Conservation (phyloP, 2,797 vertebrate genomes). For the Hylomyscus alleni region DNA sequence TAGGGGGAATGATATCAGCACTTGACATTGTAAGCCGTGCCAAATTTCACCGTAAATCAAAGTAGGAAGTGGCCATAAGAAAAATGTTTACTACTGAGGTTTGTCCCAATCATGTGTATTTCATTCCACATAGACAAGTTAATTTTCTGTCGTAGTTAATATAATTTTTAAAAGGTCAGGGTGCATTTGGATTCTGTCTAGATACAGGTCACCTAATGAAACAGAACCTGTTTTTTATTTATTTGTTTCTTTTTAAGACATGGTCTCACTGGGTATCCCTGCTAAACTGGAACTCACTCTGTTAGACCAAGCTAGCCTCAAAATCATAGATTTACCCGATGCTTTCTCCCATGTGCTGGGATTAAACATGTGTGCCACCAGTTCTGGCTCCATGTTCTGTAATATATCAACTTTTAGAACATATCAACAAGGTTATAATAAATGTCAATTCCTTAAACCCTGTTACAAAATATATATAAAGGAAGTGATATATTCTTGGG, state of each 20-base stretch:
- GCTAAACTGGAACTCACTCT: background rate
- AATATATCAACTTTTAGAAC: constrained; percentile 7
- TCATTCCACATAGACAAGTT: constrained; percentile 41
- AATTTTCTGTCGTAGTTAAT: constrained; percentile 1
- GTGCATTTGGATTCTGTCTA: constrained; percentile 8
- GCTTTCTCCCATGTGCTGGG: background rate
- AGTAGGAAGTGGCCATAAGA: constrained; percentile 3
- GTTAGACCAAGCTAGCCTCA: background rate
- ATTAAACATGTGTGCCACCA: background rate
- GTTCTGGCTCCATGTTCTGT: background rate
- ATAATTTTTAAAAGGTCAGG: constrained; percentile 17
- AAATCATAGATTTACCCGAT: background rate
- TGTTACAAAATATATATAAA: constrained; percentile 3
- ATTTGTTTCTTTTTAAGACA: background rate
- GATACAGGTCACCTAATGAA: constrained; percentile 61
- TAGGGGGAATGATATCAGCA: background rate
- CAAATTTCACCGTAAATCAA: constrained; percentile 55
- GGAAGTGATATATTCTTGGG: constrained; percentile 25
- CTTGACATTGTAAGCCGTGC: background rate
- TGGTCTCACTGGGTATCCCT: background rate
- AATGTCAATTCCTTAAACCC: constrained; percentile 15
- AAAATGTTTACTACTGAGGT: constrained; percentile 11
- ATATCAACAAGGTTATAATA: constrained; percentile 32
- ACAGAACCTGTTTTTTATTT: background rate
- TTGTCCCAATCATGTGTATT: background rate